Conservation (phyloP, 2,888 invertebrate genomes). For the Ischnura elegans region DNA sequence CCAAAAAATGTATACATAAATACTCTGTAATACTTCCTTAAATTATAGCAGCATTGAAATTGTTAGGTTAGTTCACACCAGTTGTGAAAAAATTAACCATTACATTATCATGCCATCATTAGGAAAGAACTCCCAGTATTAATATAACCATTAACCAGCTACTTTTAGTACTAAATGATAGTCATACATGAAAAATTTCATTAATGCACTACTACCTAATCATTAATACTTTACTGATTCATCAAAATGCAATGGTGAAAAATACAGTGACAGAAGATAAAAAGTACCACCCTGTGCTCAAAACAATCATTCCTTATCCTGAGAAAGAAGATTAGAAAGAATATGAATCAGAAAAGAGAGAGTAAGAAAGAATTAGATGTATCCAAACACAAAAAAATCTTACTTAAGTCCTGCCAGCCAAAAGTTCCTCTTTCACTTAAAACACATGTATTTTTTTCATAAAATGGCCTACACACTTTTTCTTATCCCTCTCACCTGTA, state of each 20-base stretch:
- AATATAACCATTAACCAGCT: constrained; percentile 60
- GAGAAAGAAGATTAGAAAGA: constrained; percentile 5
- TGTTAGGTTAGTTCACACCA: constrained; percentile 22
- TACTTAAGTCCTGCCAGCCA: constrained; percentile 2
- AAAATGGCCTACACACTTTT: constrained; percentile 43
- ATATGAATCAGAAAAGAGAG: background rate
- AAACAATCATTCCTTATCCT: constrained; percentile 41
- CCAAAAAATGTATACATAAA: background rate
- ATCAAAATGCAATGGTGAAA: constrained; percentile 57
- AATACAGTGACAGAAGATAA: constrained; percentile 48
- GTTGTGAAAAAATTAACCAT: constrained; percentile 34
- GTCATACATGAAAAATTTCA: constrained; percentile 55
- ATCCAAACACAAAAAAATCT: constrained; percentile 11
- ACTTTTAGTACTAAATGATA: constrained; percentile 61
- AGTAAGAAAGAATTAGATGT: constrained; percentile 7
- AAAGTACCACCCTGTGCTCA: constrained; percentile 60
- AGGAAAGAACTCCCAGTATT: constrained; percentile 43
- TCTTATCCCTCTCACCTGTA: constrained; percentile 85
- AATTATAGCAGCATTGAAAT: background rate
- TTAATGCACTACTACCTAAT: constrained; percentile 56
- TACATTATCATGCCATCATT: constrained; percentile 54
- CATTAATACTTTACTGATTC: constrained; percentile 19
- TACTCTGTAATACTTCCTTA: background rate
- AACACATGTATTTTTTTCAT: background rate
- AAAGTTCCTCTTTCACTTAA: background rate